phyloP scores from a whole-genome alignment of 2,797 vertebrate genomes.

The Leptatherina wallacei region DNA sequence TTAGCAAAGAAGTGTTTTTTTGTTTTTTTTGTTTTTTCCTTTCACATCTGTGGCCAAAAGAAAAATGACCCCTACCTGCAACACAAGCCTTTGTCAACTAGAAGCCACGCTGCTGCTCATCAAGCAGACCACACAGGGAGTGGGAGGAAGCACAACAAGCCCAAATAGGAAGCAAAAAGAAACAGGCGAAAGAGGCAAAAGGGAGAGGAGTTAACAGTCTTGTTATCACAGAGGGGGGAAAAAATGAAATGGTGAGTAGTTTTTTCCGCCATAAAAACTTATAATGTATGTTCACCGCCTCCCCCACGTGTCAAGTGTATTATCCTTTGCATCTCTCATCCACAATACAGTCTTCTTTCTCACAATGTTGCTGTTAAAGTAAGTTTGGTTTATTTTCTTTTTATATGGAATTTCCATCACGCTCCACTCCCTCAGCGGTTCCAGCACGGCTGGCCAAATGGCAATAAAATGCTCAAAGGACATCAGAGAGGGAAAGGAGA shows the following conservation, averaged over 20 bases:
- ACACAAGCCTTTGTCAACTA: slow-evolving; percentile 47
- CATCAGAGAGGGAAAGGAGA: slow-evolving; percentile 73
- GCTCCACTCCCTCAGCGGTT: slow-evolving; percentile 77
- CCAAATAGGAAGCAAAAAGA: slow-evolving; percentile 34
- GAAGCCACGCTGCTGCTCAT: slow-evolving; percentile 44
- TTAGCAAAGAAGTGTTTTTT: neutral
- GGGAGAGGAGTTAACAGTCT: slow-evolving; percentile 57
- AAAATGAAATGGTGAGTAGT: slow-evolving; percentile 54
- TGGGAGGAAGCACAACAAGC: slow-evolving; percentile 29
- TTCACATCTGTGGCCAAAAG: slow-evolving; percentile 37
- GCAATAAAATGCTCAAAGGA: slow-evolving; percentile 79
- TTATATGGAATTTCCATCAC: slow-evolving; percentile 79
- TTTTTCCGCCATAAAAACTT: slow-evolving; percentile 60
- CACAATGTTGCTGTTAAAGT: slow-evolving; percentile 66
- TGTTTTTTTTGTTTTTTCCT: slow-evolving; percentile 35
- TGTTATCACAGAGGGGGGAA: slow-evolving; percentile 63
- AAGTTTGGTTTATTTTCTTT: slow-evolving; percentile 76
- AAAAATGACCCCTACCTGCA: slow-evolving; percentile 59
- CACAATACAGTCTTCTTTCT: slow-evolving; percentile 30
- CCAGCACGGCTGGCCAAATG: slow-evolving; percentile 79
- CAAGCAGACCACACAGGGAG: slow-evolving; percentile 69
- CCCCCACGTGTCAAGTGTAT: slow-evolving; percentile 45
- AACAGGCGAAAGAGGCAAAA: slow-evolving; percentile 41
- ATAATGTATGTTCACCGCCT: slow-evolving; percentile 41
- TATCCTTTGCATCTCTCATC: slow-evolving; percentile 53